Conservation (phyloP, 2,888 invertebrate species). For the Clostera curtula region DNA sequence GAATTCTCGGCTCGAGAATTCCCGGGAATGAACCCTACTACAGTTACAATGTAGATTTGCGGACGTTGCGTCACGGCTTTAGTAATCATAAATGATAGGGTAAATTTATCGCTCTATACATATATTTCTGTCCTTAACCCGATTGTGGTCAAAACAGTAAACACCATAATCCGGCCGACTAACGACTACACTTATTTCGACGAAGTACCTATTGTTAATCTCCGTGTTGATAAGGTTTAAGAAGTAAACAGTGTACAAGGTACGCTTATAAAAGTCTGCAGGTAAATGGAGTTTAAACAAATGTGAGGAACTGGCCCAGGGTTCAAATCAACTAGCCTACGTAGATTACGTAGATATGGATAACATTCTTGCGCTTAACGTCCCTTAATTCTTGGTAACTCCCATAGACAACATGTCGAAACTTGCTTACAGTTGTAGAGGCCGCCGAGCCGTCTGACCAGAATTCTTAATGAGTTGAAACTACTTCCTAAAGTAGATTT, state of each 20-base stretch:
- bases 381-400: slow-evolving; percentile 15
- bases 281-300: too few species aligned
- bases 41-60: too few species aligned
- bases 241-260: too few species aligned
- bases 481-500: slow-evolving; percentile 19
- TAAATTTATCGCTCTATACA: background rate
- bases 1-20: too few species aligned
- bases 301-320: too few species aligned
- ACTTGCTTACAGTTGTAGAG: slow-evolving; percentile 18
- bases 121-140: slow-evolving; percentile 1
- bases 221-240: too few species aligned
- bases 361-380: slow-evolving; percentile 12
- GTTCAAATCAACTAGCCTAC: too few species aligned
- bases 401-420: slow-evolving; percentile 17
- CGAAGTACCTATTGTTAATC: background rate
- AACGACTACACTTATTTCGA: too few species aligned
- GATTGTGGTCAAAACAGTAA: background rate
- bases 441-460: slow-evolving; percentile 8
- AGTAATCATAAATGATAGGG: background rate
- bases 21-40: too few species aligned
- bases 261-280: too few species aligned
- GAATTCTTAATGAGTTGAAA: slow-evolving; percentile 16
- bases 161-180: background rate
- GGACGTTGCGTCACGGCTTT: slow-evolving; percentile 1
- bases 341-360: slow-evolving; percentile 9